A percentile compares a stretch with the other conserved stretches of the same genome.
These are phyloP conservation scores for Colius striatus DNA, from an alignment of 2,113 vertebrate species.

Conservation along the genomic window DNA sequence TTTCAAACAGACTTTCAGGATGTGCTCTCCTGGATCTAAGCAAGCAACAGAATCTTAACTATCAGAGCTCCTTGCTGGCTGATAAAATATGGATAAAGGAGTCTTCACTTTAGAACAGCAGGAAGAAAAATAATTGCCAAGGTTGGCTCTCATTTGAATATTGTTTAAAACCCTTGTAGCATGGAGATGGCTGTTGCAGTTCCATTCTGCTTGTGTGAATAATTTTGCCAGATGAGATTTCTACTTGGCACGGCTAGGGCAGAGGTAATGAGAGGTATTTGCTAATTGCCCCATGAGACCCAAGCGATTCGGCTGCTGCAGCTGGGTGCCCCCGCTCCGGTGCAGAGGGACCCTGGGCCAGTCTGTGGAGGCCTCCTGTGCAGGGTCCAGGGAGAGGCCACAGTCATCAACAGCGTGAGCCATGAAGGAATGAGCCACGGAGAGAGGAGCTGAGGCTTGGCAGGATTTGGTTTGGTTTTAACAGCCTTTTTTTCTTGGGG, in stretches of 20 bases:
- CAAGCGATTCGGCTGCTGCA: neutral
- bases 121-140: slow-evolving; percentile 73
- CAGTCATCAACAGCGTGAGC: accelerated
- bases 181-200: neutral
- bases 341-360: accelerated
- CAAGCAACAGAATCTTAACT: slow-evolving; percentile 61
- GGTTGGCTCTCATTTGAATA: slow-evolving; percentile 65
- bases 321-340: neutral
- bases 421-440: accelerated
- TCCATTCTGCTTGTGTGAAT: slow-evolving; percentile 13
- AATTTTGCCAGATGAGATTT: neutral
- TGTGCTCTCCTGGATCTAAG: slow-evolving; percentile 35
- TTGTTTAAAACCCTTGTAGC: slow-evolving; percentile 34
- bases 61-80: slow-evolving; percentile 56
- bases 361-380: neutral
- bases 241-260: neutral
- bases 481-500: neutral
- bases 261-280: neutral
- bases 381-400: neutral
- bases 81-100: slow-evolving; percentile 75
- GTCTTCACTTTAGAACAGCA: slow-evolving; percentile 63
- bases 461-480: neutral
- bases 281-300: neutral
- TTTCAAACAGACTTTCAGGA: slow-evolving; percentile 60
- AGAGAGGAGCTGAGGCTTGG: neutral